Evolutionary conservation across 1,140 invertebrate genomes (phyloP).

Genomic region (Drosophila kikkawai): DNA sequence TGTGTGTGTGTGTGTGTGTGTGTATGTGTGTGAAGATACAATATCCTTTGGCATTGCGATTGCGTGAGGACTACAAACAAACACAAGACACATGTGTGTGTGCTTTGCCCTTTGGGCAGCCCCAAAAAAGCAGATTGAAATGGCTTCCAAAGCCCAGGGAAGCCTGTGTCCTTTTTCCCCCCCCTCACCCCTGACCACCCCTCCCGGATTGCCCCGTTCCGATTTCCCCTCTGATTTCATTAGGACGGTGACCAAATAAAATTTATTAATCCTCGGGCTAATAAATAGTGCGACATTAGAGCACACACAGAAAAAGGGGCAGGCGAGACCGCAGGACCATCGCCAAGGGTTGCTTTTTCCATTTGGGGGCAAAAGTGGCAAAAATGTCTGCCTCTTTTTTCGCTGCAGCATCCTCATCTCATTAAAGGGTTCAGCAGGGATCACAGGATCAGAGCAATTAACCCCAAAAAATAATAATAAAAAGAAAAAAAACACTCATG

Average conservation of each 20-base stretch:
- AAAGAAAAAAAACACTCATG: conserved; percentile 2
- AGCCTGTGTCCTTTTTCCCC: not conserved
- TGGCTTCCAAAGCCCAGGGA: conserved; percentile 8
- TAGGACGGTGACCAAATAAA: conserved; percentile 83
- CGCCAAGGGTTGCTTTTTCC: conserved; percentile 45
- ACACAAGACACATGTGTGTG: conserved; percentile 51
- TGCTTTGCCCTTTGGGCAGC: conserved; percentile 36
- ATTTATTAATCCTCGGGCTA: conserved; percentile 84
- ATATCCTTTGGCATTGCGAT: conserved; percentile 73
- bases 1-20: conserved; percentile 23
- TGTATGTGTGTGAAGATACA: conserved; percentile 64
- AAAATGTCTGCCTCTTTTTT: conserved; percentile 34
- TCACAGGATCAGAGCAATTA: conserved; percentile 14
- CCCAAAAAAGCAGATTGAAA: conserved; percentile 50
- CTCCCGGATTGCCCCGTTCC: not conserved
- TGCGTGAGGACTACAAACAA: conserved; percentile 68
- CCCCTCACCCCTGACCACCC: too few species aligned
- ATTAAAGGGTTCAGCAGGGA: conserved; percentile 16
- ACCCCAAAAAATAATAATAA: not conserved
- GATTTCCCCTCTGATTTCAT: conserved; percentile 73
- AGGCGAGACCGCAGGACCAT: conserved; percentile 54
- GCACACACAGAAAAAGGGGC: conserved; percentile 33
- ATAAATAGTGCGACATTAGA: conserved; percentile 82
- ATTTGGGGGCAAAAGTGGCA: conserved; percentile 38
- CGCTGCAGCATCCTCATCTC: conserved; percentile 7